A percentile compares a stretch with the other conserved stretches of the same genome.
These are phyloP conservation scores for Aurelia aurita complex sp. Pacific DNA, from an alignment of 30 jellyfish, hydroid and myxozoan species.

Conservation along the genomic window DNA sequence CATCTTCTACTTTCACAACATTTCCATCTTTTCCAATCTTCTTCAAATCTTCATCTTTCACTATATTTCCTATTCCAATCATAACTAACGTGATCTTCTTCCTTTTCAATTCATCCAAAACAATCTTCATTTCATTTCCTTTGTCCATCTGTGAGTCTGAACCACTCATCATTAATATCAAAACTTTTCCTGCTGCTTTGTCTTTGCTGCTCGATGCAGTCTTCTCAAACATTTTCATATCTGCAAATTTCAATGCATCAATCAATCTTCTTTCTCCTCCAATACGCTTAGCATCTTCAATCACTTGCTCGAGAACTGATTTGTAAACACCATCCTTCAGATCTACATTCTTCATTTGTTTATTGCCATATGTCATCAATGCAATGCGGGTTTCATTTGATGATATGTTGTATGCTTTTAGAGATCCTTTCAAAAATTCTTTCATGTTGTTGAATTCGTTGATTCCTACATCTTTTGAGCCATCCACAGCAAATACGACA, in stretches of 20 bases:
- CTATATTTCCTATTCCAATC: slow-evolving; percentile 44
- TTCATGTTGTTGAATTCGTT: slow-evolving; percentile 2
- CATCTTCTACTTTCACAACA: slow-evolving; percentile 10
- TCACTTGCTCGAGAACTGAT: slow-evolving; percentile 33
- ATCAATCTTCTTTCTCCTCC: slow-evolving; percentile 53
- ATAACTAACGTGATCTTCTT: slow-evolving; percentile 9
- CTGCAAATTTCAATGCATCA: slow-evolving; percentile 24
- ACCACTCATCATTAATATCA: slow-evolving; percentile 41
- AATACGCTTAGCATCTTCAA: slow-evolving; percentile 7
- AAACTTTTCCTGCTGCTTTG: slow-evolving; percentile 23
- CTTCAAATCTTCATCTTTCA: slow-evolving; percentile 1
- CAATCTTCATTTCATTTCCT: slow-evolving; percentile 5
- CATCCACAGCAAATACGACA: too few species aligned
- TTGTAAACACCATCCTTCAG: slow-evolving; percentile 32
- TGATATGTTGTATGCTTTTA: slow-evolving; percentile 54
- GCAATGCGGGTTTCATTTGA: slow-evolving; percentile 61
- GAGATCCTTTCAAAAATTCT: slow-evolving; percentile 54
- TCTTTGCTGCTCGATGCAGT: neutral
- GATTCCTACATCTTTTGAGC: too few species aligned
- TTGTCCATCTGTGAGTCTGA: slow-evolving; percentile 1
- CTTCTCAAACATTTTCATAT: slow-evolving; percentile 22
- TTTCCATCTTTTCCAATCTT: slow-evolving; percentile 4
- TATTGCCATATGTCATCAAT: slow-evolving; percentile 47
- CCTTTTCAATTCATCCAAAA: slow-evolving; percentile 3
- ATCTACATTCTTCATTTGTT: neutral